Conservation (phyloP, 2,888 invertebrate genomes). For the Sipunculus nudus region DNA sequence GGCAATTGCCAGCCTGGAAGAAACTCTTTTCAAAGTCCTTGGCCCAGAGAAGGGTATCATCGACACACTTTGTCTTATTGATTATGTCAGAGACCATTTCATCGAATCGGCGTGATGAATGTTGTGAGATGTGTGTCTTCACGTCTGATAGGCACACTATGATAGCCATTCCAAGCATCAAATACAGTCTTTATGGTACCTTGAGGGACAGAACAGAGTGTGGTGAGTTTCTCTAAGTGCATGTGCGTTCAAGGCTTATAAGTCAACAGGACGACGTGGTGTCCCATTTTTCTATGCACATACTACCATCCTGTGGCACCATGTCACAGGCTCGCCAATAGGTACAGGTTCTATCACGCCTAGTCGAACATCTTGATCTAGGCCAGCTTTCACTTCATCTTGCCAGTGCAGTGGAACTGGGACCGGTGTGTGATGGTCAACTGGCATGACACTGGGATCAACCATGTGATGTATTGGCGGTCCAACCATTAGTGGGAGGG, state of each 20-base stretch:
- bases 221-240: conserved; percentile 41
- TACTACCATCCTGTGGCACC: conserved; percentile 27
- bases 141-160: conserved; percentile 1
- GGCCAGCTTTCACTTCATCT: conserved; percentile 22
- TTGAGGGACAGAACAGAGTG: conserved; percentile 37
- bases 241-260: conserved; percentile 43
- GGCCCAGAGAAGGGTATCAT: conserved; percentile 39
- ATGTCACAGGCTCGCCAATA: conserved; percentile 20
- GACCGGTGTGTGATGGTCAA: conserved; percentile 23
- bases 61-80: conserved; percentile 45
- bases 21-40: conserved; percentile 37
- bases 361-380: conserved; percentile 28
- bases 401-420: conserved; percentile 33
- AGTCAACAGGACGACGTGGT: conserved; percentile 43
- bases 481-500: conserved; percentile 26
- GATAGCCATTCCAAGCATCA: conserved; percentile 35
- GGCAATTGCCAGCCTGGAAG: conserved; percentile 38
- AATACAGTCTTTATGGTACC: conserved; percentile 37
- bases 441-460: conserved; percentile 23
- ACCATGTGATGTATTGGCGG: conserved; percentile 28
- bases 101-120: conserved; percentile 38
- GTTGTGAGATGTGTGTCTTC: conserved; percentile 27
- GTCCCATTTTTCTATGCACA: conserved; percentile 36
- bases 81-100: conserved; percentile 45
- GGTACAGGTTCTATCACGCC: conserved; percentile 27